Evolutionary conservation across 2,797 vertebrate genomes (phyloP).

Genomic region (Lepilemur ruficaudatus): DNA sequence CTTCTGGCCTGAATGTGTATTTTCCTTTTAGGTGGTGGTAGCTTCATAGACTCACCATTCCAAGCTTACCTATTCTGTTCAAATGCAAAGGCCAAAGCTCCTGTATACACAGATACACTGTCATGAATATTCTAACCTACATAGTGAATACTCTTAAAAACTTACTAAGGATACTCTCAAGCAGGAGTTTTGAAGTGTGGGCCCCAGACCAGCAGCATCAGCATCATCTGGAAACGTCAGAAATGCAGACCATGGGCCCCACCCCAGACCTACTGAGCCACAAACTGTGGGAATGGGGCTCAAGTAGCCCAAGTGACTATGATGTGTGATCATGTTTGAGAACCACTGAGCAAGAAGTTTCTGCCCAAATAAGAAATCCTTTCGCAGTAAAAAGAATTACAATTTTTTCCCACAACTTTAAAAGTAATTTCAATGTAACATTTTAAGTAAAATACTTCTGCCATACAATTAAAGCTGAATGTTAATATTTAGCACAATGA

Average conservation of each 20-base stretch:
- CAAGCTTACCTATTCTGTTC: not conserved
- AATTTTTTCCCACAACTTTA: not conserved
- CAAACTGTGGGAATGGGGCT: not conserved
- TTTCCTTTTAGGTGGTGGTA: not conserved
- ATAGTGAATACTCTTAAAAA: not conserved
- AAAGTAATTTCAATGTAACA: slow-evolving; percentile 51
- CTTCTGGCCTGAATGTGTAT: not conserved
- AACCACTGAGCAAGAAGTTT: not conserved
- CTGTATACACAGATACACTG: not conserved
- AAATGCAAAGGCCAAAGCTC: not conserved
- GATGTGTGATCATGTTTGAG: not conserved
- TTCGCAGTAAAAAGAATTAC: not conserved
- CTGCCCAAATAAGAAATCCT: not conserved
- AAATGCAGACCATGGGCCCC: not conserved
- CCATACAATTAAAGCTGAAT: slow-evolving; percentile 1
- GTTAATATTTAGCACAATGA: slow-evolving; percentile 34
- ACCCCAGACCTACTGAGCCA: not conserved
- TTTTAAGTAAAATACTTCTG: not conserved
- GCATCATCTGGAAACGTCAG: not conserved
- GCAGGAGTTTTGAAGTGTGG: not conserved
- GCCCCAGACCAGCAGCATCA: not conserved
- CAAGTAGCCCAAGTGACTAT: not conserved
- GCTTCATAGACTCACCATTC: not conserved
- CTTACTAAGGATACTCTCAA: not conserved
- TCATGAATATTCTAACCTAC: not conserved